phyloP scores from a whole-genome alignment of 2,113 vertebrate species.

The Astatoreochromis straeleni region DNA sequence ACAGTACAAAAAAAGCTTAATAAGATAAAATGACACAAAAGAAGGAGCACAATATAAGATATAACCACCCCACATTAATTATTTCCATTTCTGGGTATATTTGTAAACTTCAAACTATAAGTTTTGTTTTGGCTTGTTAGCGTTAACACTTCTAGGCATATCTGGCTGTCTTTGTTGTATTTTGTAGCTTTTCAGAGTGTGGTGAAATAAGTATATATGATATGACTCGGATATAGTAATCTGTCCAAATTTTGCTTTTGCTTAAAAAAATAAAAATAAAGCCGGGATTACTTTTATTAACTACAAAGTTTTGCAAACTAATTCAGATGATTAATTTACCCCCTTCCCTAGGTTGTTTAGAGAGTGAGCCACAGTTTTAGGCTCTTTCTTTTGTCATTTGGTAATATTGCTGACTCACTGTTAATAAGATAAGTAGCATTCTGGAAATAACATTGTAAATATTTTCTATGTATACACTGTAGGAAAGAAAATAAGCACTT shows the following conservation, averaged over 20 bases:
- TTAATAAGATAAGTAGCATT: neutral
- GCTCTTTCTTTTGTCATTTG: neutral
- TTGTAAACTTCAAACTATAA: neutral
- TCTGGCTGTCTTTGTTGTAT: neutral
- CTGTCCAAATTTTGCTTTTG: neutral
- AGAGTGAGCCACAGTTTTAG: neutral
- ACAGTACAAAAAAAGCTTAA: neutral
- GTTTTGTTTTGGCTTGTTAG: neutral
- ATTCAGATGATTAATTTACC: neutral
- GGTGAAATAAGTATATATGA: neutral
- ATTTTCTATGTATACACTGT: neutral
- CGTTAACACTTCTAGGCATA: fast-evolving
- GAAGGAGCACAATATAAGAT: neutral
- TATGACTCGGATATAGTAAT: neutral
- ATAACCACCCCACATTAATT: neutral
- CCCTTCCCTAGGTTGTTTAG: neutral
- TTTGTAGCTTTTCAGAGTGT: neutral
- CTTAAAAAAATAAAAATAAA: neutral
- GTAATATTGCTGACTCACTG: neutral
- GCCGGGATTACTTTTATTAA: neutral
- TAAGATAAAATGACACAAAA: neutral
- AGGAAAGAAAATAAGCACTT: neutral
- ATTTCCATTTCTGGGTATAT: neutral
- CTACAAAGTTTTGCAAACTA: neutral
- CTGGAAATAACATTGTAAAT: neutral